Evolutionary conservation across 2,888 invertebrate species (phyloP), one percentile per base, ranked within the genome.

Genomic region (Invenusta paracnida): DNA sequence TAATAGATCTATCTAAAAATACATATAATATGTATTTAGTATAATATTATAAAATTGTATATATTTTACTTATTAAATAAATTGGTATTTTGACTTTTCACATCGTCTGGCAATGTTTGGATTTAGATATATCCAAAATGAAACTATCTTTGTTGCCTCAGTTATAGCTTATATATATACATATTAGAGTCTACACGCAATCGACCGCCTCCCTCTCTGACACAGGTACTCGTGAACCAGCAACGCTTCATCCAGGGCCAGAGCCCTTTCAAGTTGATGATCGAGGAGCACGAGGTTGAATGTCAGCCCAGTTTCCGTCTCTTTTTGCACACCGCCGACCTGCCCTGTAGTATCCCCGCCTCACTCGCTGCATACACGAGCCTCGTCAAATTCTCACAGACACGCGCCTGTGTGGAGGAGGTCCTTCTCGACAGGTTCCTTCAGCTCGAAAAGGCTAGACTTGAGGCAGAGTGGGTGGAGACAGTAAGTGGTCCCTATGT

Each of bases 271-370:
- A 91, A 91, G 88, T 89, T 91, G 81, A 89, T 89, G 87, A 91
- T 91, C 87, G 90, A 90, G 30, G 91, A 91, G 86, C 91, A 91
- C 87, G 91, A 91, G 86, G 91, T 91, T n/a, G 91, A 91, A 87
- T 91, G 91, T 88, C 90, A 90, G 86, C 91, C 91, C 0, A 87
- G 88, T 30, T 91, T 91, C 88, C 89, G 91, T 27, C 87, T 91
- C 87, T 91, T 89, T 88, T 88, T 91, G 11, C 91, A 91, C 89
- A 91, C 91, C 0, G 90, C 90, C 0, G 88, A 88, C 17, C 90
- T 90, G 87, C 90, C 87, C 0, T 29, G 82, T 30, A 23, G 87
- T 84, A 89, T 91, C 27, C 91, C 91, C 13, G 89, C 89, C 25
- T 88, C 89, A 48, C 88, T 91, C 83, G 89, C 90, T 2, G 90